Conservation (phyloP, 2,797 vertebrate genomes). For the Vipera latastei region DNA sequence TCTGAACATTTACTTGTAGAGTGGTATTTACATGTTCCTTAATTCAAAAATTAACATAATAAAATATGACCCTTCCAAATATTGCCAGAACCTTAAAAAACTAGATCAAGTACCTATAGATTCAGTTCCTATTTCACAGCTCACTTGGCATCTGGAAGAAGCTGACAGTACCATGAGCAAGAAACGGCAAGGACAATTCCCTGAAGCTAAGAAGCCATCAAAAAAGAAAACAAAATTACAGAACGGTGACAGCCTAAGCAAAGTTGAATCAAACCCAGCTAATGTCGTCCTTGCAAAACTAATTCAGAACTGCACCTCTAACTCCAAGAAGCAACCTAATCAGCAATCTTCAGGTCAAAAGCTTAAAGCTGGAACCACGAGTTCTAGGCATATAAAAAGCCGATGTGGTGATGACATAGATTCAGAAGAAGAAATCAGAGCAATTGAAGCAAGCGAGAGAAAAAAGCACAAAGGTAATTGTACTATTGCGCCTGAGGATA, state of each 20-base stretch:
- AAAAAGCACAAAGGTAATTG: conserved; percentile 15
- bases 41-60: conserved; percentile 72
- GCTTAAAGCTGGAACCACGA: conserved; percentile 1
- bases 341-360: not conserved
- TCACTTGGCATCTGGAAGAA: conserved; percentile 85
- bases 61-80: conserved; percentile 96
- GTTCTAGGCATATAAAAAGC: not conserved
- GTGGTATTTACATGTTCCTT: conserved; percentile 62
- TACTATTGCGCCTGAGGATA: conserved; percentile 41
- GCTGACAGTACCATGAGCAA: conserved; percentile 78
- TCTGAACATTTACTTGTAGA: not conserved
- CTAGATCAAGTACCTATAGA: conserved; percentile 68
- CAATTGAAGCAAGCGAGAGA: conserved; percentile 64
- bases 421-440: conserved; percentile 81
- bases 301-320: not conserved
- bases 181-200: conserved; percentile 82
- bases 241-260: not conserved
- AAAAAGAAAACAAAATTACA: conserved; percentile 67
- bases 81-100: conserved; percentile 90
- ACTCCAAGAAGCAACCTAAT: conserved; percentile 19
- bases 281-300: not conserved
- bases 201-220: conserved; percentile 52
- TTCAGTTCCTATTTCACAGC: conserved; percentile 72
- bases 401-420: conserved; percentile 69
- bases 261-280: not conserved